Base-by-base conservation (phyloP, 2,888 invertebrate species). In the Synergus laeviventris region DNA sequence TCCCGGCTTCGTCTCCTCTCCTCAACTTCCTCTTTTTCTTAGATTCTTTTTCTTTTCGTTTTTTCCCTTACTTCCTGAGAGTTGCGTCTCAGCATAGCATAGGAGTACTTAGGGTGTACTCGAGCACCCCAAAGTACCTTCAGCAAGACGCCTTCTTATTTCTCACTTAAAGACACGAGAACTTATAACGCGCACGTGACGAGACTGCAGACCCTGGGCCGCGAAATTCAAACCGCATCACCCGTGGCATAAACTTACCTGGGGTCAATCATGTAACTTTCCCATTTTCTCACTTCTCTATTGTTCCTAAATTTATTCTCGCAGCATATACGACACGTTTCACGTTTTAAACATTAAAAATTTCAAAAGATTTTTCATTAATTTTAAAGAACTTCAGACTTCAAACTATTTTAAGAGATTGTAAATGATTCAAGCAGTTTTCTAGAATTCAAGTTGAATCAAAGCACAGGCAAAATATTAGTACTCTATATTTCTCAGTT, bases 181-280 rank as follows among this genome's bases (percentile, higher is more conserved):
- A 90, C 88, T 89, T 88, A 88, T 85, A 88, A 87, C 86, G 83
- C 83, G 86, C 84, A 87, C 89, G 89, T 90, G 90, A 90, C 87
- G 83, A 87, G 89, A 89, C 89, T 89, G 85, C 82, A 82, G 85
- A 88, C 82, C 76, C 61, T 62, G 75, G 45, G 24, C 18, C 56
- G 74, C 77, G 76, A 75, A 45, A 39, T 12, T 16, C 16, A 21
- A 24, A 60, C 78, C 73, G 18, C 73, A 42, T 73, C 73, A 76
- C 66, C 76, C 74, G 76, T 76, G 79, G 75, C 74, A 73, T 73
- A 45, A 49, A 78, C 61, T 76, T 78, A 80, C 78, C 78, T 60
- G 49, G 77, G 31, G 5, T 31, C 5, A 31, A 31, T 31, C 31
- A 31, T 31, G 31, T 31, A 31, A 31, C 31, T 31, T 31, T 31